phyloP scores from a whole-genome alignment of 1,140 invertebrate species.

The Eubasilissa regina region DNA sequence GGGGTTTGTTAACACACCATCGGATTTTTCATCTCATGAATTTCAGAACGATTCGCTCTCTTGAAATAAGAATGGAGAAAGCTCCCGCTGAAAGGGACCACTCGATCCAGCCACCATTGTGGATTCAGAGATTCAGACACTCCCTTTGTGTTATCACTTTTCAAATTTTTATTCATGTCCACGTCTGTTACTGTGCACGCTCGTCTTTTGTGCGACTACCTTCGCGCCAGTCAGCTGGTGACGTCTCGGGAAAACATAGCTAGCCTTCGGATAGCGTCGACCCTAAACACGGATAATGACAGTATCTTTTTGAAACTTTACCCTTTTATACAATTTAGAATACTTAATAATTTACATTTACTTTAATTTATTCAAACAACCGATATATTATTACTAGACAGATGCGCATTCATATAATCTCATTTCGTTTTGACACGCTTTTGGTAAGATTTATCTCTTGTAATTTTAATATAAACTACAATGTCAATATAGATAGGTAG shows the following conservation, averaged over 20 bases:
- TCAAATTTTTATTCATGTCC: slow-evolving; percentile 39
- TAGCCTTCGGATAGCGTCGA: too few relatives aligned
- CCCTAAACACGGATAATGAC: too few relatives aligned
- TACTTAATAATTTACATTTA: too few relatives aligned
- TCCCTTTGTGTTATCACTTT: slow-evolving; percentile 27
- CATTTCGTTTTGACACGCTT: too few relatives aligned
- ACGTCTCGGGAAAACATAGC: not conserved
- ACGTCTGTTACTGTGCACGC: slow-evolving; percentile 10
- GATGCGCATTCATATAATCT: too few relatives aligned
- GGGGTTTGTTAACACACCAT: slow-evolving; percentile 55
- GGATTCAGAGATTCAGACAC: slow-evolving; percentile 38
- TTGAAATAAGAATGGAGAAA: slow-evolving; percentile 41
- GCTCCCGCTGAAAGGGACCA: slow-evolving; percentile 14
- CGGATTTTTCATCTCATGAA: slow-evolving; percentile 58
- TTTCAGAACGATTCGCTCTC: slow-evolving; percentile 52
- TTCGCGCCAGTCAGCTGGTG: not conserved
- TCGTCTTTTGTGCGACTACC: not conserved
- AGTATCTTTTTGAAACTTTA: too few relatives aligned
- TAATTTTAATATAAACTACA: too few relatives aligned
- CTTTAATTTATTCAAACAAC: too few relatives aligned
- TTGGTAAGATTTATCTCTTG: too few relatives aligned
- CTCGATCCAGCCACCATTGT: slow-evolving; percentile 28
- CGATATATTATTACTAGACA: too few relatives aligned
- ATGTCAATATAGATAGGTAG: too few relatives aligned
- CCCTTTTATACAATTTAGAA: too few relatives aligned